A percentile compares a stretch with the other conserved stretches of the same genome.
These are phyloP conservation scores for Smutsia gigantea DNA, from an alignment of 2,797 vertebrate species.

Conservation along the genomic window DNA sequence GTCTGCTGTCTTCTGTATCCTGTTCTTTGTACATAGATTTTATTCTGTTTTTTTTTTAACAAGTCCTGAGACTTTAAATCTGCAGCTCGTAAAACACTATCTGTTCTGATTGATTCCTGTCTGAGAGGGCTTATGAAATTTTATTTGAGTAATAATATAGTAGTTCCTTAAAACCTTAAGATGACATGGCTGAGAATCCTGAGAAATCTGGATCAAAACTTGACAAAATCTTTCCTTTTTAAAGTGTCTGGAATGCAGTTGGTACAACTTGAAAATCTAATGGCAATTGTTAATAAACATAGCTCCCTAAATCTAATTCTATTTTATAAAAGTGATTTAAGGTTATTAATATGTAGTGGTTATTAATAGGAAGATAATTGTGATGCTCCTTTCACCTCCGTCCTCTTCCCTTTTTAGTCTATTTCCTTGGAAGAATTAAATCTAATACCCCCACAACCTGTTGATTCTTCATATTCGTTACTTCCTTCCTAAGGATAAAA, in stretches of 20 bases:
- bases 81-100: background rate
- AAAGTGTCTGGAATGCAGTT: background rate
- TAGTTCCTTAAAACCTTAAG: background rate
- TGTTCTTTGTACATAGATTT: background rate
- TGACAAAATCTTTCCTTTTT: background rate
- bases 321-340: background rate
- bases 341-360: background rate
- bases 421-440: background rate
- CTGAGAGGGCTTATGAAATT: background rate
- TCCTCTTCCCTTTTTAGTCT: background rate
- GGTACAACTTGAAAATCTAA: background rate
- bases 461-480: background rate
- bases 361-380: background rate
- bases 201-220: background rate
- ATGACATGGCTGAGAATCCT: background rate
- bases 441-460: background rate
- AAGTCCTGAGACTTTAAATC: background rate
- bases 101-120: background rate
- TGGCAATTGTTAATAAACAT: background rate
- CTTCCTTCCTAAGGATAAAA: background rate
- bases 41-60: background rate
- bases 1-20: background rate
- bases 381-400: background rate
- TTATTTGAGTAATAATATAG: background rate
- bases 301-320: background rate